Base-by-base conservation (phyloP, 2,797 vertebrate genomes). In the Darevskia mixta region DNA sequence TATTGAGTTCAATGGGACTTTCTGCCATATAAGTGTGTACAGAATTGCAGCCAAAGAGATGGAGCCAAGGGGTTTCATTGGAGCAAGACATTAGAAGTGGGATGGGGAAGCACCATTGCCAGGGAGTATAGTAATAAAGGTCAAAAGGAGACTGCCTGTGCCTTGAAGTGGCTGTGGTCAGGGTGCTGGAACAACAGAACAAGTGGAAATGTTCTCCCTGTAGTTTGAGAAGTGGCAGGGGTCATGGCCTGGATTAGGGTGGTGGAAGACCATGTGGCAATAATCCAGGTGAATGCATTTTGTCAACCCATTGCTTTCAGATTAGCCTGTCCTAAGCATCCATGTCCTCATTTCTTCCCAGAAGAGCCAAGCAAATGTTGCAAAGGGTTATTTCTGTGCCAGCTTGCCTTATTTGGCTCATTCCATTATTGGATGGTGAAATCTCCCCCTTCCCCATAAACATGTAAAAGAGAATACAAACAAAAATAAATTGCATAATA, bases 401-500 rank as follows among this genome's bases (percentile, higher is more conserved):
- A 43, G n/a, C 38, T 41, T 89, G 41, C 43, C 6, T 83, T 83
- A 71, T 58, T 80, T 3, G 20, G 71, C 29, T 79, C 49, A 23
- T 29, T 82, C 41, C 73, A 71, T 85, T 72, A 49, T 23, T 61
- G n/a, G 10, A 49, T 45, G 25, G 82, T 82, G 64, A 82, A 23
- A 87, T 79, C 80, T 76, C 15, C 67, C 64, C 43, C 27, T n/a
- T 8, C 18, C 61, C 20, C 83, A 82, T 77, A 81, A 86, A 27
- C 82, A 85, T 79, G 41, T 79, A 85, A 41, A 41, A 55, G 25
- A 23, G 41, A 78, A 69, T 32, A 76, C 69, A 72, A 61, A 75
- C 35, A 84, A 76, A 80, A 82, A 71, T 43, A 45, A 64, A 82
- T 8, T 71, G 82, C 38, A 25, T 72, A 85, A 81, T 82, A 58